Evolutionary conservation across 2,113 vertebrate species (phyloP).

Genomic region (Scomber scombrus): DNA sequence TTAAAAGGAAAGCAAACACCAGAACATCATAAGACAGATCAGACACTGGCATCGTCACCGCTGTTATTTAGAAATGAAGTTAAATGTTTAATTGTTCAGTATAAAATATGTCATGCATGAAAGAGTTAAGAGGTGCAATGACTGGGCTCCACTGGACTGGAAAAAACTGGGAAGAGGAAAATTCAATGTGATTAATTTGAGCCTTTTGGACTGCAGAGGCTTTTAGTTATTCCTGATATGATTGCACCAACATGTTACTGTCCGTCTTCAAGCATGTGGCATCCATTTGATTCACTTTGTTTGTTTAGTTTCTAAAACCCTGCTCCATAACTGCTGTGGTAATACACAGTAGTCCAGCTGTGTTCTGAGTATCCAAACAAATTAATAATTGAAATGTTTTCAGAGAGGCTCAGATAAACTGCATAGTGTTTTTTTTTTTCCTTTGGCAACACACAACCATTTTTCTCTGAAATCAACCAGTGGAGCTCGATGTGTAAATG

Average conservation of each 20-base stretch:
- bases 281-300: conserved; percentile 33
- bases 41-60: neutral
- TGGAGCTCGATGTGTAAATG: conserved; percentile 45
- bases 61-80: neutral
- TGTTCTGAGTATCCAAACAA: conserved; percentile 74
- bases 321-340: conserved; percentile 49
- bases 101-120: conserved; percentile 60
- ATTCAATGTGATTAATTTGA: conserved; percentile 34
- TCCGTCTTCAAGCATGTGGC: conserved; percentile 27
- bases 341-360: conserved; percentile 65
- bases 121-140: conserved; percentile 48
- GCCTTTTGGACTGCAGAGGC: conserved; percentile 41
- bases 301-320: conserved; percentile 34
- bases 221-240: conserved; percentile 37
- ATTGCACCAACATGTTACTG: conserved; percentile 28
- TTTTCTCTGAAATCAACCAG: conserved; percentile 57
- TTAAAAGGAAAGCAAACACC: neutral
- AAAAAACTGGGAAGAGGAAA: conserved; percentile 53
- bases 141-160: conserved; percentile 51
- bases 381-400: conserved; percentile 81
- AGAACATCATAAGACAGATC: neutral
- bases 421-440: conserved; percentile 24
- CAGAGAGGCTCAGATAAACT: conserved; percentile 62
- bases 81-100: conserved; percentile 60
- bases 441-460: conserved; percentile 32